Conservation (phyloP, 2,113 vertebrate species). For the Sylvicapra grimmia region DNA sequence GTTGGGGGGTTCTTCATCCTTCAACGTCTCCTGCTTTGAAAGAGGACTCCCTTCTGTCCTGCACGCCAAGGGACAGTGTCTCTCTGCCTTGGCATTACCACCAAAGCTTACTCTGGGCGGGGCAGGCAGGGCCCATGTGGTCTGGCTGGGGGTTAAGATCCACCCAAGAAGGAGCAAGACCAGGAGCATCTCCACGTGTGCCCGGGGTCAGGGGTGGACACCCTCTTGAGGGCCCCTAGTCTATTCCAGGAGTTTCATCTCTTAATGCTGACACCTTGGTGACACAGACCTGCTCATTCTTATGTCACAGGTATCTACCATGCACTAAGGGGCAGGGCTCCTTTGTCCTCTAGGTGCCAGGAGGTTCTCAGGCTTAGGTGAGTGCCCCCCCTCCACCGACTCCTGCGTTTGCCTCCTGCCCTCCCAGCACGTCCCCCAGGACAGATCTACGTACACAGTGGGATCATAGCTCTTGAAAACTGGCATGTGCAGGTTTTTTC, state of each 20-base stretch:
- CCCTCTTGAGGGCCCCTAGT: not conserved
- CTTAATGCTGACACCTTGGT: not conserved
- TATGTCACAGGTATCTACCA: not conserved
- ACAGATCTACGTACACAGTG: not conserved
- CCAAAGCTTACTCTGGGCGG: not conserved
- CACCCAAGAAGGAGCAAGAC: not conserved
- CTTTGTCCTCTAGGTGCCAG: too few species aligned
- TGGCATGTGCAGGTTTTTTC: not conserved
- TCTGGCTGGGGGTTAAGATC: not conserved
- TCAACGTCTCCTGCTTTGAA: not conserved
- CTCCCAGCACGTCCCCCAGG: not conserved
- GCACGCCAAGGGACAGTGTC: not conserved
- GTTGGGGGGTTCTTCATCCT: not conserved
- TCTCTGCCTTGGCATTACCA: not conserved
- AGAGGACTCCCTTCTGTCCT: not conserved
- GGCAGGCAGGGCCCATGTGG: not conserved
- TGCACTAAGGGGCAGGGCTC: not conserved
- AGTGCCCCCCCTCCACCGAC: accelerated
- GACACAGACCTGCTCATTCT: not conserved
- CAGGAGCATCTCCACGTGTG: not conserved
- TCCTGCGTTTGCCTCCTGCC: accelerated
- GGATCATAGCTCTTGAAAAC: not conserved
- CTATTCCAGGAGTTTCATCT: not conserved
- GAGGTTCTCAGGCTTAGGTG: not conserved
- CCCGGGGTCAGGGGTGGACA: not conserved